Base-by-base conservation (phyloP, 1,140 invertebrate genomes). In the Euwallacea fornicatus region DNA sequence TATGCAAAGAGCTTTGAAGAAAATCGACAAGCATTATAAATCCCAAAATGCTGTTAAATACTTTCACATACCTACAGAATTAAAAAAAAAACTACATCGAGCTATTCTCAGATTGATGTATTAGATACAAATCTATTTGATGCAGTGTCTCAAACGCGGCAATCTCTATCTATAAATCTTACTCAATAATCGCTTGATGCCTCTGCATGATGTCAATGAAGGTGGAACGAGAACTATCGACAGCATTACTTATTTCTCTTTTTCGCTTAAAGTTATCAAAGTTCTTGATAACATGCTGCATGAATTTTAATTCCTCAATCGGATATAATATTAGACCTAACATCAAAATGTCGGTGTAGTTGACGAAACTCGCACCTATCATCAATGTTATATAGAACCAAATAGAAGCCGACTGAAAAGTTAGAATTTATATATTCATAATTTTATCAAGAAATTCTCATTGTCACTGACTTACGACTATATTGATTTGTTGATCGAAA, bases 1-100 rank as follows among this genome's bases (percentile, higher is more conserved):
- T 56, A 56, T 56, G 55, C 16, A 56, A 56, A 33, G 11, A 13
- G 55, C 55, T 56, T 56, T 56, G 55, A 9, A 56, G 16, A 9
- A 56, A 56, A 56, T 56, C 55, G 10, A 56, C 8, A 13, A 56
- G n/a, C 55, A 56, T 56, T 33, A 56, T 15, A 56, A 56, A 15
- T 13, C 21, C 16, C 16, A 56, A 15, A 15, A 15, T 15, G 13
- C 13, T 15, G 16, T 56, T 56, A 56, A 56, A 11, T 10, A 9
- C 9, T 9, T 15, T 9, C 55, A 56, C 55, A 56, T 56, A 56
- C 8, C 55, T 56, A 56, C 4, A 9, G 13, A 13, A 50, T 2
- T 33, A 33, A 33, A 33, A 33, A 33, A n/a, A 33, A 33, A 33
- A 33, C 4, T 33, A 33, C 21, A 33, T 33, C 21, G 21, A 33